Percentiles rank a stretch among this genome's conserved stretches.
Conservation (phyloP, 1,140 invertebrate genomes). For the Trachymyrmex septentrionalis region DNA sequence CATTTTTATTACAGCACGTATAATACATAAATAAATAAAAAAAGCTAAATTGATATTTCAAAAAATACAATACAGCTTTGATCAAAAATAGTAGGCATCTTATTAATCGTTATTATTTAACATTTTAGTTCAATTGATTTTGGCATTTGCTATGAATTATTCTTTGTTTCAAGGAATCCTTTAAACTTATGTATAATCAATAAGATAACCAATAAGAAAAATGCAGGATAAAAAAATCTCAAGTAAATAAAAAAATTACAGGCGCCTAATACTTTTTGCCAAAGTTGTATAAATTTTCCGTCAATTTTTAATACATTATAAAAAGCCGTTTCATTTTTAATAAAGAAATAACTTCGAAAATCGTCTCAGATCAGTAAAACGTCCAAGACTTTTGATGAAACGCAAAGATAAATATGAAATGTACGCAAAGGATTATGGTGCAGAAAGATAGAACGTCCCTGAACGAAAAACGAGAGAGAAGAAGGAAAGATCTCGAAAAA, state of each 20-base stretch:
- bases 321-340: not conserved
- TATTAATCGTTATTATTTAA: no score
- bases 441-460: not conserved
- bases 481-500: not conserved
- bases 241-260: no score
- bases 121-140: no score
- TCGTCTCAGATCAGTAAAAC: not conserved
- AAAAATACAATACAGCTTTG: not conserved
- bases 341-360: conserved; percentile 8
- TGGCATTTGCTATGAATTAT: no score
- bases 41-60: not conserved
- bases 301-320: not conserved
- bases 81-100: no score
- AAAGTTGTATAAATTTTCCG: not conserved
- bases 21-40: not conserved
- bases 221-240: no score
- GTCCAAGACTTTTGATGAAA: not conserved
- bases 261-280: no score
- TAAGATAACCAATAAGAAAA: no score
- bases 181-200: no score
- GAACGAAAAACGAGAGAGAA: not conserved
- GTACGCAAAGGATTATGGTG: not conserved
- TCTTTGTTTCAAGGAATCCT: no score
- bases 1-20: not conserved
- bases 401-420: not conserved